Conservation (phyloP, 2,113 vertebrate genomes). For the Larimichthys crocea region DNA sequence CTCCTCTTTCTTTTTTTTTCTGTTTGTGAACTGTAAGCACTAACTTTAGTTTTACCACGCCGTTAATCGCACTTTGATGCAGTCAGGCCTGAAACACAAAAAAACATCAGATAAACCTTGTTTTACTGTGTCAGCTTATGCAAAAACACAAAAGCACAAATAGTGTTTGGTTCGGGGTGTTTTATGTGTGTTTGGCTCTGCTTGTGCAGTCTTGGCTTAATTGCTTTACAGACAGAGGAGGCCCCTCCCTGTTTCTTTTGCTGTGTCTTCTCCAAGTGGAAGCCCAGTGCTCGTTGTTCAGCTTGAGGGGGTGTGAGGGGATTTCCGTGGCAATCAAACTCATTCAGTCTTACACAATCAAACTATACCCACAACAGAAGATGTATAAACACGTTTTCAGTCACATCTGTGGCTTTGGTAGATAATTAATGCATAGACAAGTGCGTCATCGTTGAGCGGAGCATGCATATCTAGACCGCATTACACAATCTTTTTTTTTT, state of each 20-base stretch:
- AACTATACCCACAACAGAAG: conserved; percentile 20
- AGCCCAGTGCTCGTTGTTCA: conserved; percentile 23
- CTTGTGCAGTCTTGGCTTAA: conserved; percentile 57
- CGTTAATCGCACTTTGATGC: conserved; percentile 43
- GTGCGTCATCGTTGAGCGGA: neutral
- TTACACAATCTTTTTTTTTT: conserved; percentile 33
- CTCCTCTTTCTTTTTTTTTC: neutral
- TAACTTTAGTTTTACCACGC: conserved; percentile 29
- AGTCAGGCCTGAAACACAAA: conserved; percentile 32
- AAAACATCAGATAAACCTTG: conserved; percentile 29
- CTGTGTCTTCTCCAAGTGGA: conserved; percentile 42
- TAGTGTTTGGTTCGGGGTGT: conserved; percentile 23
- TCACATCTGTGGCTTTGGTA: conserved; percentile 24
- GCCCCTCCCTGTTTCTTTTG: conserved; percentile 37
- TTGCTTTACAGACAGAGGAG: conserved; percentile 36
- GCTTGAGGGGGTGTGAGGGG: conserved; percentile 27
- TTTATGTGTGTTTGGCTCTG: conserved; percentile 42
- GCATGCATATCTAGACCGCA: neutral
- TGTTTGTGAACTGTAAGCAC: neutral
- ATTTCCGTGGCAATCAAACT: conserved; percentile 55
- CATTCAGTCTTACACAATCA: conserved; percentile 6
- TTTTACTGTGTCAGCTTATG: neutral
- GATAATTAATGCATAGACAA: conserved; percentile 4
- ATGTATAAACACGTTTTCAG: conserved; percentile 15
- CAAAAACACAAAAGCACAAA: conserved; percentile 26